phyloP scores from a whole-genome alignment of 1,140 invertebrate species.

The Bombus sibiricus region DNA sequence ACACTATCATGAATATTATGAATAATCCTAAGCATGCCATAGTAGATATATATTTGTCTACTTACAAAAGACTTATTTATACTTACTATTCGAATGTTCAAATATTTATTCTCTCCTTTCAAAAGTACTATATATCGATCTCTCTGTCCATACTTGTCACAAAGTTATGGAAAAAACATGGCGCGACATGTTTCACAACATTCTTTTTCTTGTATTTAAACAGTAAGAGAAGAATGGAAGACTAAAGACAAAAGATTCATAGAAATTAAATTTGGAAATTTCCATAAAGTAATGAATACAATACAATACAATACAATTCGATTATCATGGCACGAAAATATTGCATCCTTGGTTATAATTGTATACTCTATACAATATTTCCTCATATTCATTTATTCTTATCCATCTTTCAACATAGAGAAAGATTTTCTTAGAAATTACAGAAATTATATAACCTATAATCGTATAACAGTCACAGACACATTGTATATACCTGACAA shows the following conservation, averaged over 20 bases:
- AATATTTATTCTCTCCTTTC: not conserved
- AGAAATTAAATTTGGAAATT: not conserved
- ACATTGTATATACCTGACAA: too few species aligned
- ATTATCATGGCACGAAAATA: not conserved
- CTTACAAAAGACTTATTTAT: not conserved
- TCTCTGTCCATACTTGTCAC: too few species aligned
- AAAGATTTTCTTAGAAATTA: not conserved
- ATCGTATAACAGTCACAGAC: not conserved
- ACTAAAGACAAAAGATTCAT: not conserved
- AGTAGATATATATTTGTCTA: not conserved
- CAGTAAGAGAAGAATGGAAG: not conserved
- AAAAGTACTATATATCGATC: slow-evolving; percentile 22
- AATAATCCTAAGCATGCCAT: too few species aligned
- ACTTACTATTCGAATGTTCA: not conserved
- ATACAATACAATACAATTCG: not conserved
- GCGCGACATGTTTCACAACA: too few species aligned
- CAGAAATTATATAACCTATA: not conserved
- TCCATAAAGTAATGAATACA: not conserved
- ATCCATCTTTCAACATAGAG: not conserved
- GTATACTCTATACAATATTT: not conserved
- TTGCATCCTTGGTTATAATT: not conserved
- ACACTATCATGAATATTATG: not conserved
- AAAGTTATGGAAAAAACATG: not conserved
- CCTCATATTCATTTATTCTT: not conserved
- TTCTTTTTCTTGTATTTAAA: not conserved